Percentiles rank a stretch among this genome's conserved stretches.
These are phyloP conservation scores for Andrena dorsata DNA, from an alignment of 2,888 invertebrate species.

Conservation along the genomic window DNA sequence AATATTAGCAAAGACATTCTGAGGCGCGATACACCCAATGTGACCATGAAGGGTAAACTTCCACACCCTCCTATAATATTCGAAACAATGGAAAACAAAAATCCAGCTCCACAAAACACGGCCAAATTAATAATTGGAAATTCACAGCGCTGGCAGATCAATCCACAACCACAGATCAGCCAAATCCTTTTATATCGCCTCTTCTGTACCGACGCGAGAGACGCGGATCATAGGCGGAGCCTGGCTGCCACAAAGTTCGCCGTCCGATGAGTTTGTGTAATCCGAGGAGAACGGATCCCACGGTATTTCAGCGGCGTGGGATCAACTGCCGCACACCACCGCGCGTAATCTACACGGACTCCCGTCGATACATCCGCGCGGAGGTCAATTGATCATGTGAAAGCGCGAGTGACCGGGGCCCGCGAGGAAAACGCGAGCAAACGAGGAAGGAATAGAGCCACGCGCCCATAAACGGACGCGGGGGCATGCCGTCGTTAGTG, in stretches of 20 bases:
- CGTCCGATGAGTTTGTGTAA: slow-evolving; percentile 58
- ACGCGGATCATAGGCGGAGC: slow-evolving; percentile 2
- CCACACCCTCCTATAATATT: too few relatives aligned
- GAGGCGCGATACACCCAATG: too few relatives aligned
- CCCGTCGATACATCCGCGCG: slow-evolving; percentile 49
- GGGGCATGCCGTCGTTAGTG: neutral
- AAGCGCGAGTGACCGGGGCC: slow-evolving; percentile 56
- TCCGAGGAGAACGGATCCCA: slow-evolving; percentile 61
- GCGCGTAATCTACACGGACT: slow-evolving; percentile 27
- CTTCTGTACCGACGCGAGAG: neutral
- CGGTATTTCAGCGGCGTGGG: slow-evolving; percentile 65
- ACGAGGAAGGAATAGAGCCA: slow-evolving; percentile 35
- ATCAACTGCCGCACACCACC: slow-evolving; percentile 18
- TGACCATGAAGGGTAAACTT: too few relatives aligned
- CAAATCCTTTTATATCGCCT: neutral
- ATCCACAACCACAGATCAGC: neutral
- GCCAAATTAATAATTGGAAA: neutral
- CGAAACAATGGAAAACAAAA: too few relatives aligned
- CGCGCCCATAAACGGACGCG: slow-evolving; percentile 8
- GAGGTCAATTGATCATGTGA: slow-evolving; percentile 69
- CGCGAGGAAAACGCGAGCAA: slow-evolving; percentile 29
- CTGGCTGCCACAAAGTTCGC: slow-evolving; percentile 39
- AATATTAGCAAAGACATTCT: too few relatives aligned
- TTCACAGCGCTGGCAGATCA: neutral
- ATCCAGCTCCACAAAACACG: too few relatives aligned